Evolutionary conservation across 2,888 invertebrate genomes (phyloP), one percentile per base, ranked within the genome.

Genomic region (Arrhopalites spinosus): DNA sequence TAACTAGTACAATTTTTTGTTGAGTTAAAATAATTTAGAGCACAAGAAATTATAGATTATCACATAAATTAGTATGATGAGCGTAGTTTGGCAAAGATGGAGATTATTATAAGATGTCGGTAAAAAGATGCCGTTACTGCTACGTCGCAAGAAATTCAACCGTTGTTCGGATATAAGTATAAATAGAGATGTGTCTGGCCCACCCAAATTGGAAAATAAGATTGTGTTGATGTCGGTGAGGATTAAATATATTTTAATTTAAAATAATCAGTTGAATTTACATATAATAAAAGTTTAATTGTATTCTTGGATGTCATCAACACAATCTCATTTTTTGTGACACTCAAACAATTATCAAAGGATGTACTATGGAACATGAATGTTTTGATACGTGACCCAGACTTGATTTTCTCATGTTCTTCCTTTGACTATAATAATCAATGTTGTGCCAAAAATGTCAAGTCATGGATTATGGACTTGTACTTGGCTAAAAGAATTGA

Each of bases 221-320:
- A 69, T 69, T 3, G 17, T 69, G 13, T 47, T 50, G 13, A 53
- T 69, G 27, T 47, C 53, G 69, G 69, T 69, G 25, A 69, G 29
- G 2, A 61, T n/a, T n/a, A n/a, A n/a, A n/a, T n/a, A n/a, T n/a
- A n/a, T n/a, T n/a, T n/a, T n/a, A n/a, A n/a, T n/a, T n/a, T n/a
- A n/a, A n/a, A n/a, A n/a, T 45, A 15, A 45, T 15, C 47, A 45
- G 11, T 11, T 45, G 47, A 45, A 11, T 11, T 45, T 45, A 45
- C 15, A 45, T 8, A 45, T 45, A 45, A 11, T 45, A 15, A 45
- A 45, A 45, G 8, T 45, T 45, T 45, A n/a, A n/a, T n/a, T n/a
- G n/a, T n/a, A n/a, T n/a, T n/a, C n/a, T n/a, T n/a, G 17, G 17
- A 67, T 43, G 43, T 69, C 5, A n/a, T 69, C 27, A 69, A 69